These are phyloP conservation scores for Botrylloides violaceus DNA, from an alignment of 23 tunicate species.

Conservation along the genomic window DNA sequence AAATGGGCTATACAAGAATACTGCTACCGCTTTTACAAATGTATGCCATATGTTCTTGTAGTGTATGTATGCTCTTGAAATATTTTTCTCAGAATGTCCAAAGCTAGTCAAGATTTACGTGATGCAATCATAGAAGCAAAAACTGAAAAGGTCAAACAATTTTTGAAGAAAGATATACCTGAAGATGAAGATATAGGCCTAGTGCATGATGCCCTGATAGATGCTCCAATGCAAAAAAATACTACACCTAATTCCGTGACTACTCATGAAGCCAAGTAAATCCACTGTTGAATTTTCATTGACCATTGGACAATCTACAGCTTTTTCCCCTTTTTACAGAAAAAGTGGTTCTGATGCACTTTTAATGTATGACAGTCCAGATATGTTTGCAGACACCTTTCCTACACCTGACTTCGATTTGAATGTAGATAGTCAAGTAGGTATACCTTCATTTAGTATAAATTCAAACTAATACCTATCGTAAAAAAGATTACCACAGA, in stretches of 20 bases:
- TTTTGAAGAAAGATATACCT: constrained; percentile 1
- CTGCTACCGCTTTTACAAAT: no score
- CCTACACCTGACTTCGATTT: constrained; percentile 10
- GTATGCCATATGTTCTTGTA: no score
- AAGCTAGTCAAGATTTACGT: constrained; percentile 13
- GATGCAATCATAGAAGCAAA: constrained; percentile 10
- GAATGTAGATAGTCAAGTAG: neutral
- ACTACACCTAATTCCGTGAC: neutral
- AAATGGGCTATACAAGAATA: no score
- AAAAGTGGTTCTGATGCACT: neutral
- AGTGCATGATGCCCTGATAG: constrained; percentile 4
- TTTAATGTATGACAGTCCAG: constrained; percentile 11
- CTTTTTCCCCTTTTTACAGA: no score
- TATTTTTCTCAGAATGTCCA: neutral
- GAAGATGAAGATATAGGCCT: no score
- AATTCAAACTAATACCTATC: no score
- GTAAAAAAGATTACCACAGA: no score
- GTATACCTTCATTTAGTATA: no score
- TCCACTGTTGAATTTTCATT: no score
- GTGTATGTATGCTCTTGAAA: no score
- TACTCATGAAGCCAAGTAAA: neutral
- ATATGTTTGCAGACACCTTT: constrained; percentile 11
- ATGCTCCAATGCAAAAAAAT: neutral
- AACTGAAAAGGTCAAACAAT: neutral
- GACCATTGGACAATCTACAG: no score